These are phyloP conservation scores for Eristalinus aeneus DNA, from an alignment of 2,888 invertebrate genomes.

Conservation along the genomic window DNA sequence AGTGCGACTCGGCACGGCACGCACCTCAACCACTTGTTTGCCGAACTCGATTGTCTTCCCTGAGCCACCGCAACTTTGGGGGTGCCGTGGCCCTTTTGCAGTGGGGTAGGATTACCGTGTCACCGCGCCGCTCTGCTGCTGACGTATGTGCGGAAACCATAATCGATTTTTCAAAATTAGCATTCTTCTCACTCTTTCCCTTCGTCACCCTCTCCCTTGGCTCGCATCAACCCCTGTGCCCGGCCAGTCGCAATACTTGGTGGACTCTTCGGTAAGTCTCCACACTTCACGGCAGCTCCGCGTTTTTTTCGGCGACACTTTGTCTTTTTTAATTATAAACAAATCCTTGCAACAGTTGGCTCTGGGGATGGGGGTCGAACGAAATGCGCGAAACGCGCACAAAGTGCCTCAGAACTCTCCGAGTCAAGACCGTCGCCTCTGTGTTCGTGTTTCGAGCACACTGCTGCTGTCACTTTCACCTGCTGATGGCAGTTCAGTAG, in stretches of 20 bases:
- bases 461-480: slow-evolving; percentile 39
- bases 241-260: not conserved
- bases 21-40: slow-evolving; percentile 64
- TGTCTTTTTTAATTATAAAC: slow-evolving; percentile 52
- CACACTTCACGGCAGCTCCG: not conserved
- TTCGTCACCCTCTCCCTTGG: not conserved
- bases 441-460: slow-evolving; percentile 1
- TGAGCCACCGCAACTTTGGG: slow-evolving; percentile 44
- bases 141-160: slow-evolving; percentile 17
- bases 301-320: slow-evolving; percentile 18
- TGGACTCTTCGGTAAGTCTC: not conserved
- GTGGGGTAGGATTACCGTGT: slow-evolving; percentile 45
- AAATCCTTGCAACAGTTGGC: slow-evolving; percentile 63
- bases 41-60: slow-evolving; percentile 15
- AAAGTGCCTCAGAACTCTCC: not conserved
- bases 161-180: slow-evolving; percentile 57
- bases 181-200: not conserved
- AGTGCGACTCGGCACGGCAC: not conserved
- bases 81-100: slow-evolving; percentile 15
- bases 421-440: not conserved
- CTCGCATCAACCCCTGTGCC: not conserved
- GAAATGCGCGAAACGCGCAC: not conserved
- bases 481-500: not conserved
- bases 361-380: not conserved
- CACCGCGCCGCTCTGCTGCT: slow-evolving; percentile 20